Conservation (phyloP, 2,113 vertebrate genomes). For the Capreolus pygargus region DNA sequence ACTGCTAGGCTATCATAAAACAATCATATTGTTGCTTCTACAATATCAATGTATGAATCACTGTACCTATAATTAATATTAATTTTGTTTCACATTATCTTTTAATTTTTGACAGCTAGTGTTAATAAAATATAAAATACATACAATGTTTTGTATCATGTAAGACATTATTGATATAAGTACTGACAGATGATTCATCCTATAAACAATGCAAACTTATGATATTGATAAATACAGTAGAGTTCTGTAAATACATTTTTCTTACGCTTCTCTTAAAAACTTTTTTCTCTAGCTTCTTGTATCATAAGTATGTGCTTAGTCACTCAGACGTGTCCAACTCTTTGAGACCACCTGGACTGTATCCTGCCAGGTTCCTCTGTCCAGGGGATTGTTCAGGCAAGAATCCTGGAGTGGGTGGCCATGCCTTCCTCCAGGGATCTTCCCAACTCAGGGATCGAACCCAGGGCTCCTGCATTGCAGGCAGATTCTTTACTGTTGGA, state of each 20-base stretch:
- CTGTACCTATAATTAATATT: not conserved
- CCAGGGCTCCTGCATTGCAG: not conserved
- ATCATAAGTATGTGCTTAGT: not conserved
- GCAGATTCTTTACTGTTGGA: not conserved
- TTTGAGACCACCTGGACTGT: not conserved
- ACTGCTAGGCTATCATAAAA: not conserved
- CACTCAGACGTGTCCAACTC: not conserved
- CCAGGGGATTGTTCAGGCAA: not conserved
- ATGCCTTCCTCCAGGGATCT: not conserved
- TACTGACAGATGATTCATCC: not conserved
- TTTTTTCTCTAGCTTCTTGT: not conserved
- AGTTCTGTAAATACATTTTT: not conserved
- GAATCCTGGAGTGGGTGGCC: not conserved
- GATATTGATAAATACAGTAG: not conserved
- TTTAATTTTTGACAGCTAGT: not conserved
- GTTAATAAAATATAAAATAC: not conserved
- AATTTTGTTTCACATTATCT: not conserved
- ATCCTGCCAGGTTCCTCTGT: not conserved
- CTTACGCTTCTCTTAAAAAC: not conserved
- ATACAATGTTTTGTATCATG: not conserved
- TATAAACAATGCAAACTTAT: not conserved
- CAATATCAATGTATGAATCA: not conserved
- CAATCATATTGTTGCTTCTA: not conserved
- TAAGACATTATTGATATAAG: not conserved
- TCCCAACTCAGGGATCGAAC: not conserved